Conservation (phyloP, 2,113 vertebrate species). For the Anhinga anhinga region DNA sequence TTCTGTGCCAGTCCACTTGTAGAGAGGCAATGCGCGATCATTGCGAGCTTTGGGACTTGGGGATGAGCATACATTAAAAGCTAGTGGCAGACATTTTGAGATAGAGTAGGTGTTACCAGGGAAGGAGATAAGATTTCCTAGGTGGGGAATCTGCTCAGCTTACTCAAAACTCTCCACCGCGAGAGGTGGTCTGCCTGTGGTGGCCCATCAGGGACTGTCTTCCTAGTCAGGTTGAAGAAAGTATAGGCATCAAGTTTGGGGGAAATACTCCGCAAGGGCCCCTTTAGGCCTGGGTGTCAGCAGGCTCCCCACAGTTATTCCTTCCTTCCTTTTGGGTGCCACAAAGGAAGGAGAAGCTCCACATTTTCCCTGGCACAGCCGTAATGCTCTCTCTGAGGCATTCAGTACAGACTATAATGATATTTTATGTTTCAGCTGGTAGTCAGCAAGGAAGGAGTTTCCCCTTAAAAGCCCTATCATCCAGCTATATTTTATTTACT, state of each 20-base stretch:
- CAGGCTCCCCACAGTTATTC: accelerated
- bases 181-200: neutral
- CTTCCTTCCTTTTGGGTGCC: neutral
- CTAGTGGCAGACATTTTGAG: neutral
- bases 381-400: neutral
- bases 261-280: neutral
- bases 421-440: neutral
- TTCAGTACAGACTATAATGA: neutral
- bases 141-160: accelerated
- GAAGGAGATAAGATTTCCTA: accelerated
- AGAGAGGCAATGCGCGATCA: too few relatives aligned
- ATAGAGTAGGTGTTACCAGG: accelerated
- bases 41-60: accelerated
- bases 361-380: neutral
- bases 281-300: neutral
- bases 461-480: accelerated
- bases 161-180: accelerated
- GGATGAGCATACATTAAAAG: neutral
- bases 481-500: neutral
- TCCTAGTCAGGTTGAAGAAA: accelerated
- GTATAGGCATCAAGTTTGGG: accelerated
- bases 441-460: neutral
- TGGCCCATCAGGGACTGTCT: accelerated
- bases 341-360: neutral
- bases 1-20: too few relatives aligned